Evolutionary conservation across 2,113 vertebrate genomes (phyloP), one percentile per base, ranked within the genome.

Genomic region (Egretta garzetta): DNA sequence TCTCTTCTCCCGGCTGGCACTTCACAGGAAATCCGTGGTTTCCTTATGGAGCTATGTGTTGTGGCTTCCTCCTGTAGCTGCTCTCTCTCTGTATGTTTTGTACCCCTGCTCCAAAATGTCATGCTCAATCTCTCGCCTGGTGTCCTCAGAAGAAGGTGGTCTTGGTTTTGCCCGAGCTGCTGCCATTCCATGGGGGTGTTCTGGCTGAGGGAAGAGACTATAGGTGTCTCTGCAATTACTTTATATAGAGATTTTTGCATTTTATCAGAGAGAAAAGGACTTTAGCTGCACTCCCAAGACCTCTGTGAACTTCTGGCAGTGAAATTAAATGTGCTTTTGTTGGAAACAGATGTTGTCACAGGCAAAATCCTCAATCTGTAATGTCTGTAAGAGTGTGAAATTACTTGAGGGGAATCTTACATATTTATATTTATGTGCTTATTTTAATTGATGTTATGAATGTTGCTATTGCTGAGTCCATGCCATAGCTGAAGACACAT

Each of bases 21-120:
- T 95, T 83, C 15, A 50, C 63, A 80, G 94, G 89, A 94, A 96
- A 66, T 79, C 70, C 26, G 59, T 71, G 68, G 35, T 82, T 93
- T 96, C 90, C 80, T 50, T 70, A 35, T 59, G 60, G 74, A 30
- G 74, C 9, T 24, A 1, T 33, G 12, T 4, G 8, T 23, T 72
- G 79, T 70, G 56, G 88, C 72, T 88, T 80, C 67, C 49, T 70
- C 52, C 39, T 28, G 20, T 45, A 62, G 52, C 88, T 77, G 47
- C 41, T 58, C 62, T 19, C 66, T 32, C 71, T 77, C 45, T 35
- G 62, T 56, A 45, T 4, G 0, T 58, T 50, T 64, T 60, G 58
- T 76, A 22, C 27, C 50, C 70, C 45, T 39, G 39, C 59, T 92
- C 86, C 50, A 18, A 35, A 90, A 49, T 8, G 28, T 70, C 63